Percentiles rank a stretch among this genome's conserved stretches.
phyloP scores from a whole-genome alignment of 1,140 invertebrate genomes.

The Drosophila bocqueti region DNA sequence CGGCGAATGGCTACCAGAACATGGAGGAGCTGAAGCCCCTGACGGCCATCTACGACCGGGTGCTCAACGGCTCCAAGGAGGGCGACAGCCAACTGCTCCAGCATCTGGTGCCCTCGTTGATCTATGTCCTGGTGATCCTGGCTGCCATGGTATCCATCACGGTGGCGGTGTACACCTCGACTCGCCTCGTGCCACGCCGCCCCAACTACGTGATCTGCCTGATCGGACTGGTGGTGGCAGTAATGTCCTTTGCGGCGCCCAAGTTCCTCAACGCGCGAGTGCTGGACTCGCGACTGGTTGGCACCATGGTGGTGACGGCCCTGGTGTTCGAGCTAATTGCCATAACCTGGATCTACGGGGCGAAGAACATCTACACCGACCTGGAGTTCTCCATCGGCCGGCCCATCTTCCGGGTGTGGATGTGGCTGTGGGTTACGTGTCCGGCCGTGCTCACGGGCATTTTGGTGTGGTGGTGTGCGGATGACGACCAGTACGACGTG shows the following conservation, averaged over 20 bases:
- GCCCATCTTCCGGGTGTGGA: conserved; percentile 81
- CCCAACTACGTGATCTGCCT: conserved; percentile 83
- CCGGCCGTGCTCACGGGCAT: conserved; percentile 77
- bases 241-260: conserved; percentile 75
- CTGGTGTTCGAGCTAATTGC: conserved; percentile 82
- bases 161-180: conserved; percentile 78
- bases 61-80: conserved; percentile 46
- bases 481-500: conserved; percentile 77
- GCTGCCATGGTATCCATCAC: conserved; percentile 74
- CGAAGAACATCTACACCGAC: conserved; percentile 84
- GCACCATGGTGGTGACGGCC: conserved; percentile 76
- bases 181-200: conserved; percentile 72
- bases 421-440: conserved; percentile 77
- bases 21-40: conserved; percentile 81
- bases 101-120: conserved; percentile 70
- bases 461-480: conserved; percentile 83
- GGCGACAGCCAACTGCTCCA: conserved; percentile 44
- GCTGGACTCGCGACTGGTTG: conserved; percentile 77
- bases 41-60: conserved; percentile 81
- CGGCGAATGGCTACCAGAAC: conserved; percentile 50
- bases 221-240: conserved; percentile 73
- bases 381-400: conserved; percentile 84
- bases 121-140: conserved; percentile 72
- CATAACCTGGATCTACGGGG: conserved; percentile 83
- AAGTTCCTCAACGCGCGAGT: conserved; percentile 77